These are phyloP conservation scores for Otolemur crassicaudatus DNA, from an alignment of 2,797 vertebrate genomes.

Conservation along the genomic window DNA sequence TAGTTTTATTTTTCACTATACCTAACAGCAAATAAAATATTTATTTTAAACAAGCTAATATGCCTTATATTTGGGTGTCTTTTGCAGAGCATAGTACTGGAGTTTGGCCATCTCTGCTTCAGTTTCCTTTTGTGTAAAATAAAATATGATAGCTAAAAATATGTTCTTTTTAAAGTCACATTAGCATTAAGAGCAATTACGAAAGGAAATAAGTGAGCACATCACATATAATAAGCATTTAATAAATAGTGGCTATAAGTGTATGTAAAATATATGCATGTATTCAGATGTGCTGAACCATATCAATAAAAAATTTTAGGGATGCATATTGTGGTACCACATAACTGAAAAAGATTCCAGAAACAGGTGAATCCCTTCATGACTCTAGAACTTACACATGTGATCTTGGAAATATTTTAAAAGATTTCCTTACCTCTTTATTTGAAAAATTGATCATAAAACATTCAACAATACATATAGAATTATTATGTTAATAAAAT, in stretches of 20 bases:
- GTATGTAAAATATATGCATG: background rate
- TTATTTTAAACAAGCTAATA: background rate
- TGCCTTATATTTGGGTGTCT: background rate
- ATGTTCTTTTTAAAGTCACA: background rate
- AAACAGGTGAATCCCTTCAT: background rate
- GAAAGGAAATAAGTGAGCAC: background rate
- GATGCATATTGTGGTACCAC: background rate
- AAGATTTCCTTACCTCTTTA: background rate
- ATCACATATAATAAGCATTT: background rate
- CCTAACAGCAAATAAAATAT: background rate
- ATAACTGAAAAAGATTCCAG: background rate
- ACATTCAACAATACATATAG: background rate
- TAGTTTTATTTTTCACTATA: background rate
- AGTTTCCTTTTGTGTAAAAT: background rate
- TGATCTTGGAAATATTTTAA: background rate
- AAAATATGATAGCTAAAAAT: background rate
- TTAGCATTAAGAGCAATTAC: background rate
- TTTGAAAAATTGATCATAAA: background rate
- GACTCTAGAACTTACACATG: background rate
- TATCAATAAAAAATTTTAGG: background rate
- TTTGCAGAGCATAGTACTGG: background rate
- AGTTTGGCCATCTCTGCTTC: background rate
- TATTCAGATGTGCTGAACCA: background rate
- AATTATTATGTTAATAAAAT: background rate
- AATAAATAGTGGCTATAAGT: background rate